Evolutionary conservation across 2,888 invertebrate species (phyloP), one percentile per base, ranked within the genome.

Genomic region (Notodonta dromedarius): DNA sequence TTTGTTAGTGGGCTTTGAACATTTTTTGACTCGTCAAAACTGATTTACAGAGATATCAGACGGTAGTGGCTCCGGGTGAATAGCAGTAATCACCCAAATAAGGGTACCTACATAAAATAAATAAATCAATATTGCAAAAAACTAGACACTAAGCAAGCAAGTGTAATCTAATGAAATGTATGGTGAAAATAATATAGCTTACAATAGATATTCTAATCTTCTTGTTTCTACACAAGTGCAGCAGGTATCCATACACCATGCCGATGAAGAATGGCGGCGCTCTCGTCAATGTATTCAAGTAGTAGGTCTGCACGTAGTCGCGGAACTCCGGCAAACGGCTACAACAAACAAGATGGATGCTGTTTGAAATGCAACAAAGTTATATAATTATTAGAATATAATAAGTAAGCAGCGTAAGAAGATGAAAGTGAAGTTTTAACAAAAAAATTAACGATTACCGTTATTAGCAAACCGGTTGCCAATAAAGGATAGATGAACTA

Each of bases 231-330:
- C 74, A 83, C 12, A 82, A 44, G 59, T 83, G 80, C 3, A 90
- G 67, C 3, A 86, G 57, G 62, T 90, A 89, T 0, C 90, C 89
- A 44, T 79, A 82, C 0, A 84, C 61, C 85, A 89, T 83, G 5
- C 90, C 90, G 0, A 89, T 63, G 40, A 86, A 80, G 76, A 89
- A 90, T 0, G 90, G 89, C 0, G 87, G 71, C 2, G 87, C 85
- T 14, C 90, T 74, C 0, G 86, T 69, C 16, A 88, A 62, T 0
- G 88, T 86, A 63, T 89, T 88, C 3, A 82, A 32, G 69, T 90
- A 90, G 62, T 88, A 89, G 0, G 51, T 48, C 3, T 61, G 55
- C 1, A 78, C 5, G 56, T 87, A 85, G 0, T 70, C 40, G 0
- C 6, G 6, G 13, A 83, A 76, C 14, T 79, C 63, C 0, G 0